A percentile compares a stretch with the other conserved stretches of the same genome.
Conservation (phyloP, 2,797 vertebrate species). For the Cirrhinus molitorella region DNA sequence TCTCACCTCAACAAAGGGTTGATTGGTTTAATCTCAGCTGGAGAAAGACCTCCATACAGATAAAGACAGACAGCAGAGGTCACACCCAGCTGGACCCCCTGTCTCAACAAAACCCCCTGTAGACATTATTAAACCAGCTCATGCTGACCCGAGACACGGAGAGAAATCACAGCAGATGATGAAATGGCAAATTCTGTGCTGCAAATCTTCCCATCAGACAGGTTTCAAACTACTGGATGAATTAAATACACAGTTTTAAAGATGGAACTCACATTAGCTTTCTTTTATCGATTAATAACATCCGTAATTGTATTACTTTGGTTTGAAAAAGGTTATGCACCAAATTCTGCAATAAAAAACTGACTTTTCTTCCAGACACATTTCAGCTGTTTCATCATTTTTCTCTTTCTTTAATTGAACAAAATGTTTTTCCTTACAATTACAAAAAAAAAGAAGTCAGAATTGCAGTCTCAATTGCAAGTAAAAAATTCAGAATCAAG, state of each 20-base stretch:
- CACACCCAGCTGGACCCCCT: conserved; percentile 50
- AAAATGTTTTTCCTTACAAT: neutral
- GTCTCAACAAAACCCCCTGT: conserved; percentile 50
- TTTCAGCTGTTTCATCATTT: neutral
- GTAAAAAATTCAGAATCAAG: no score
- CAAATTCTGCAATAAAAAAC: neutral
- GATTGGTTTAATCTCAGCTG: conserved; percentile 23
- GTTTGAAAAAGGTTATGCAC: neutral
- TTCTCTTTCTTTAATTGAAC: neutral
- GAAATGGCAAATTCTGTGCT: conserved; percentile 15
- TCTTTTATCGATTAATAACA: no score
- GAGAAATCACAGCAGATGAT: conserved; percentile 11
- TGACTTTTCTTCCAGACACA: neutral
- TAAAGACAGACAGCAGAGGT: conserved; percentile 47
- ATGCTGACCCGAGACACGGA: conserved; percentile 32
- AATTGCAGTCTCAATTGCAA: no score
- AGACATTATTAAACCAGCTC: conserved; percentile 64
- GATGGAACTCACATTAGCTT: neutral
- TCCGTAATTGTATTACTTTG: no score
- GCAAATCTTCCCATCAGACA: neutral
- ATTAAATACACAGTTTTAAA: neutral
- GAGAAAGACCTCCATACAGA: conserved; percentile 50
- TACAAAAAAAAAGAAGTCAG: no score
- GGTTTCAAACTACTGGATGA: neutral
- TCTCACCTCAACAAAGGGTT: neutral